Evolutionary conservation across 2,797 vertebrate genomes (phyloP).

Genomic region (Aythya fuligula): DNA sequence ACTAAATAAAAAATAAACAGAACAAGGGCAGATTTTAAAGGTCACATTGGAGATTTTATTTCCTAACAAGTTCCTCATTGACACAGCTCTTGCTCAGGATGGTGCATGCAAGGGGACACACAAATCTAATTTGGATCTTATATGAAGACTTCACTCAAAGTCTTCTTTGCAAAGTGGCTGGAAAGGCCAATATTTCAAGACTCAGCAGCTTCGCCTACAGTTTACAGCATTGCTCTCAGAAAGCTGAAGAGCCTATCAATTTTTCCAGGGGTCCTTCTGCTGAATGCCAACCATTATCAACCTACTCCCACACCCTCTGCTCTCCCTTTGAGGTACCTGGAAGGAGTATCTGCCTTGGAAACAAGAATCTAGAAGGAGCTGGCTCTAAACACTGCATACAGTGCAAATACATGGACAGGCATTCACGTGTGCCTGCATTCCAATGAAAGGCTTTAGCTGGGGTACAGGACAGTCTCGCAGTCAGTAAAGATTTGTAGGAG

Average conservation of each 20-base stretch:
- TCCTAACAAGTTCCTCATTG: not conserved
- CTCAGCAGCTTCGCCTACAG: not conserved
- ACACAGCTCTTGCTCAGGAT: not conserved
- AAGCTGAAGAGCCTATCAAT: not conserved
- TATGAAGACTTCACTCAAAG: not conserved
- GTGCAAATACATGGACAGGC: not conserved
- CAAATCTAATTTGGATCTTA: not conserved
- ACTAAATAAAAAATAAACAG: not conserved
- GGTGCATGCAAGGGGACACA: not conserved
- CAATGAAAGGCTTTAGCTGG: not conserved
- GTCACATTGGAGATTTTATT: not conserved
- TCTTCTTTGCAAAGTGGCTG: not conserved
- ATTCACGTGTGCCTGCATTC: not conserved
- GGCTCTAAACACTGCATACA: not conserved
- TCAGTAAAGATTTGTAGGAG: not conserved
- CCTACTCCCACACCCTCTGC: not conserved
- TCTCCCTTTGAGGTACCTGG: not conserved
- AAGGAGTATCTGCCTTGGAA: slow-evolving; percentile 7
- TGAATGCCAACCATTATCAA: not conserved
- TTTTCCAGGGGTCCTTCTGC: not conserved
- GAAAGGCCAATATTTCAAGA: not conserved
- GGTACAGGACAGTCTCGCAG: not conserved
- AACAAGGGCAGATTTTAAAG: not conserved
- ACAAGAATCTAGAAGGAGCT: not conserved
- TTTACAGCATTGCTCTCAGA: not conserved